Evolutionary conservation across 2,797 vertebrate species (phyloP).

Genomic region (Acropternis orthonyx): DNA sequence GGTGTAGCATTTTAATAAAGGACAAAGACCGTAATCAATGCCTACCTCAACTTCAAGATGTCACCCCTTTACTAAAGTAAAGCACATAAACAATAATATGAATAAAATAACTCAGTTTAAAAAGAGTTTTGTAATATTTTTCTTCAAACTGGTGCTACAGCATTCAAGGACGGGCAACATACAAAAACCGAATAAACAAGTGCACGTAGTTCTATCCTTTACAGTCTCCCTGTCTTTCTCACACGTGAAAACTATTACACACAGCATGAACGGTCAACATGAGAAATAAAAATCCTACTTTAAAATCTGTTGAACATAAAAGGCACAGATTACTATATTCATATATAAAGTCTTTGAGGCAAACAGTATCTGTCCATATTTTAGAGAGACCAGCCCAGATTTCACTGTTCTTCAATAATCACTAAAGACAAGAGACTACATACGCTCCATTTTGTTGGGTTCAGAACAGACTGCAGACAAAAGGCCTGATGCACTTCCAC

Average conservation of each 20-base stretch:
- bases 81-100: not conserved
- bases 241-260: not conserved
- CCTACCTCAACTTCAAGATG: not conserved
- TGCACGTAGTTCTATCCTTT: not conserved
- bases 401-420: not conserved
- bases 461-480: not conserved
- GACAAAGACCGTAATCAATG: not conserved
- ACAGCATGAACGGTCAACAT: not conserved
- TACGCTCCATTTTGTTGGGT: accelerated
- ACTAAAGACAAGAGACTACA: not conserved
- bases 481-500: accelerated
- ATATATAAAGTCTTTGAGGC: not conserved
- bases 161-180: accelerated
- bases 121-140: not conserved
- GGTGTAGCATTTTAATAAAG: not conserved
- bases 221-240: not conserved
- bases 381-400: accelerated
- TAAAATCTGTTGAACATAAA: not conserved
- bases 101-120: not conserved
- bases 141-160: not conserved
- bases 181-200: not conserved
- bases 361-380: not conserved
- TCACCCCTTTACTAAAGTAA: not conserved
- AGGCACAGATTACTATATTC: not conserved
- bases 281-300: not conserved